A percentile compares a stretch with the other conserved stretches of the same genome.
Evolutionary conservation across 2,888 invertebrate genomes (phyloP).

Genomic region (Thecophora atra): DNA sequence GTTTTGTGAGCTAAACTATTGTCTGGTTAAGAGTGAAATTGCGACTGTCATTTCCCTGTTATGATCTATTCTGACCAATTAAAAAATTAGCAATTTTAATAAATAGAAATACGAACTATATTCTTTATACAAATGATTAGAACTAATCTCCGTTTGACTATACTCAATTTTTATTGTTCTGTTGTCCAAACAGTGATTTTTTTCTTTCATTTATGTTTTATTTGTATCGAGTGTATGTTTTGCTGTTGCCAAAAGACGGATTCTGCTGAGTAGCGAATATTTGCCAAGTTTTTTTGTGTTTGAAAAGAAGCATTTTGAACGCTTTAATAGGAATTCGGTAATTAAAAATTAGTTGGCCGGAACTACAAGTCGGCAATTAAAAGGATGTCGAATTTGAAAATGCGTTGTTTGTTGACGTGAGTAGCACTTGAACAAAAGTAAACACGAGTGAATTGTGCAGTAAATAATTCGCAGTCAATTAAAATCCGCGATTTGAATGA

Average conservation of each 20-base stretch:
- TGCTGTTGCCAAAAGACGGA: conserved; percentile 10
- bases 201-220: too few species aligned
- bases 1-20: background rate
- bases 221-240: too few species aligned
- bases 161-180: too few species aligned
- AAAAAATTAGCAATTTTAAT: background rate
- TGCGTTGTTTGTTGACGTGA: background rate
- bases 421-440: background rate
- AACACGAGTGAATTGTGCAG: conserved; percentile 14
- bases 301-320: conserved; percentile 4
- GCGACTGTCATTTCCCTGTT: too few species aligned
- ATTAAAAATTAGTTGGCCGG: conserved; percentile 17
- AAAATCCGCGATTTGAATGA: conserved; percentile 31
- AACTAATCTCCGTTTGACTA: too few species aligned
- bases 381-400: background rate
- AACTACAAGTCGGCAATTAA: background rate
- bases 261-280: background rate
- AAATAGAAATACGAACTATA: too few species aligned
- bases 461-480: conserved; percentile 36
- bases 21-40: background rate
- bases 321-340: conserved; percentile 14
- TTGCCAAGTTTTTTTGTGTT: conserved; percentile 4
- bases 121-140: too few species aligned
- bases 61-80: background rate
- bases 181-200: too few species aligned